Base-by-base conservation (phyloP, 2,113 vertebrate species). In the Silurus meridionalis region DNA sequence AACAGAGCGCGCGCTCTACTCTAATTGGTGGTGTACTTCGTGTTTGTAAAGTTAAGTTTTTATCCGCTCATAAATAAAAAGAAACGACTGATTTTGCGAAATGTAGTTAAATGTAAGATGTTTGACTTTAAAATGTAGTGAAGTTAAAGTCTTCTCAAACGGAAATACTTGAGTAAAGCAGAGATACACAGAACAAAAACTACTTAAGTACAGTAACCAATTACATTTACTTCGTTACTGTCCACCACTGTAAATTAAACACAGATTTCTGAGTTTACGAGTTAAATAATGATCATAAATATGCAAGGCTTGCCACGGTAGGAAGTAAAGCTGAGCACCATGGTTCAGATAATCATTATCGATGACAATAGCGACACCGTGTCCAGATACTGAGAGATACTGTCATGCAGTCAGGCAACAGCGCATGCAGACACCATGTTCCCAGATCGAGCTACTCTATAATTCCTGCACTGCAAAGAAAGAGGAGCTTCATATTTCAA, bases 371-470 rank as follows among this genome's bases (percentile, higher is more conserved):
- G 92, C 93, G 92, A 92, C 93, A 92, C 93, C 92, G 93, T 91
- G 93, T 94, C 93, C 89, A 89, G 92, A 93, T 94, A 93, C 93
- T 93, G 92, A 93, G 92, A 94, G 94, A 94, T 94, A 92, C 89
- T 94, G 94, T 95, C 94, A 93, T 92, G 90, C 91, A 93, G 93
- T 89, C 90, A 91, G 91, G 93, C 92, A 93, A 92, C 93, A 93
- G 48, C 2, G 19, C 91, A 92, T 92, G 92, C 91, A 93, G 91
- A 90, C 93, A 92, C 91, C 91, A 91, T 91, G 92, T 91, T 92
- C 90, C 93, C 90, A 93, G 91, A 77, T 90, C 92, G 89, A 91
- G 92, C 90, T 89, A 90, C 93, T 93, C 91, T 85, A 93, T 93
- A 94, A 95, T 93, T 92, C 50, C 50, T 63, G 17, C 28, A 82